phyloP scores from a whole-genome alignment of 2,888 invertebrate genomes.

The Tenodera sinensis region DNA sequence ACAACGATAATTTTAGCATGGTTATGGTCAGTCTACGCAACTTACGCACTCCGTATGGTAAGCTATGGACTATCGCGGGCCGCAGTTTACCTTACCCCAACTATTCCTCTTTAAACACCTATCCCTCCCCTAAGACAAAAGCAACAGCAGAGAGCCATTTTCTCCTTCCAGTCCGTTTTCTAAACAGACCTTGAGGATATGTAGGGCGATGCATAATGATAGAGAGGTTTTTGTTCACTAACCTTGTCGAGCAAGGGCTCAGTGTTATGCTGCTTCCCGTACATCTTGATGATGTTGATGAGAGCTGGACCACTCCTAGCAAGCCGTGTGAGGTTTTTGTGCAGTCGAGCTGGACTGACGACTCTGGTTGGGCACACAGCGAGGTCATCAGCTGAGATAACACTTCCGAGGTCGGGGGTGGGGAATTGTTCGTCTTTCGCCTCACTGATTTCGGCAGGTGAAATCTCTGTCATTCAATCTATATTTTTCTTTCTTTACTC shows the following conservation, averaged over 20 bases:
- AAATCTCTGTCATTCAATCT: neutral
- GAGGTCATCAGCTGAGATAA: neutral
- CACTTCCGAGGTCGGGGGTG: neutral
- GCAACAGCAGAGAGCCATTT: too few species aligned
- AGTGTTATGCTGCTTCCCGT: neutral
- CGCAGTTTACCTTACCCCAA: too few species aligned
- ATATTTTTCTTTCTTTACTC: too few species aligned
- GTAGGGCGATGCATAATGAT: neutral
- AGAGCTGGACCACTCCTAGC: neutral
- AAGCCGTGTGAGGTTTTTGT: neutral
- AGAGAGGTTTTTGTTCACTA: neutral
- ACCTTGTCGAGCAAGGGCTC: neutral
- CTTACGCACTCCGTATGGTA: too few species aligned
- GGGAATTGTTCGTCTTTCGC: neutral
- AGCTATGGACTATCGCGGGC: too few species aligned
- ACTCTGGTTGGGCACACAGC: neutral
- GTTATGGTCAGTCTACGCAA: too few species aligned
- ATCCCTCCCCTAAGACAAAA: too few species aligned
- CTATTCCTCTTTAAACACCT: too few species aligned
- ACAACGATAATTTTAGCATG: too few species aligned
- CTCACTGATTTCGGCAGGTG: neutral
- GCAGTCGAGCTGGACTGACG: neutral
- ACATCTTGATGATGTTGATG: neutral
- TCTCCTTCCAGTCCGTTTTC: too few species aligned
- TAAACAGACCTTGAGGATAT: too few species aligned